Conservation (phyloP, 2,113 vertebrate species). For the Tursiops truncatus region DNA sequence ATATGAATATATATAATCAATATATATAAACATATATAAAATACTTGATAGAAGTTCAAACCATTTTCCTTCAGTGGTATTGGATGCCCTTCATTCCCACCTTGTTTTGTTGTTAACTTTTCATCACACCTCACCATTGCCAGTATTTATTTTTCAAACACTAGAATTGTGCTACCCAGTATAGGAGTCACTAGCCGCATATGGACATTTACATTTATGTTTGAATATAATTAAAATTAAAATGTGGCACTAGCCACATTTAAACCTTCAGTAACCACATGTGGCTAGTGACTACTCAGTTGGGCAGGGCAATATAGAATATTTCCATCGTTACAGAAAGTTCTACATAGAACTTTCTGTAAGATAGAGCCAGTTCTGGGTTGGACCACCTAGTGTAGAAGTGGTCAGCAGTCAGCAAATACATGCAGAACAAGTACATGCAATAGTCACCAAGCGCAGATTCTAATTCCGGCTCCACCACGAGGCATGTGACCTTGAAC, state of each 20-base stretch:
- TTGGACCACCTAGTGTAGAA: background rate
- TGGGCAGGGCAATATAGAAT: background rate
- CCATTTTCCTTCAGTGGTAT: background rate
- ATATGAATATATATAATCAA: background rate
- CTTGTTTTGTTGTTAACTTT: background rate
- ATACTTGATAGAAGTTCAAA: background rate
- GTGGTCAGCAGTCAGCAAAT: background rate
- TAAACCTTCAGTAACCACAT: background rate
- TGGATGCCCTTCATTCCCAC: background rate
- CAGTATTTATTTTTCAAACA: background rate
- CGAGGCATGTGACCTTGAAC: background rate
- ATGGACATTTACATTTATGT: background rate
- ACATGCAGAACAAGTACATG: background rate
- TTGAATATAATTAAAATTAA: constrained; percentile 32
- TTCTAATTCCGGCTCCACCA: background rate
- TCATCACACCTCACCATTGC: background rate
- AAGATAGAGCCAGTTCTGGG: background rate
- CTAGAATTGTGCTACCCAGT: background rate
- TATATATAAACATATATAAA: background rate
- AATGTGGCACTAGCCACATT: background rate
- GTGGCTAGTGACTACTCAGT: background rate
- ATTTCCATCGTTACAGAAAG: background rate
- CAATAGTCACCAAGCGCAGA: no score
- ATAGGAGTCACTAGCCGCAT: background rate
- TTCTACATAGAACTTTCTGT: background rate